phyloP scores from a whole-genome alignment of 2,888 invertebrate genomes.

The Ophraella communa region DNA sequence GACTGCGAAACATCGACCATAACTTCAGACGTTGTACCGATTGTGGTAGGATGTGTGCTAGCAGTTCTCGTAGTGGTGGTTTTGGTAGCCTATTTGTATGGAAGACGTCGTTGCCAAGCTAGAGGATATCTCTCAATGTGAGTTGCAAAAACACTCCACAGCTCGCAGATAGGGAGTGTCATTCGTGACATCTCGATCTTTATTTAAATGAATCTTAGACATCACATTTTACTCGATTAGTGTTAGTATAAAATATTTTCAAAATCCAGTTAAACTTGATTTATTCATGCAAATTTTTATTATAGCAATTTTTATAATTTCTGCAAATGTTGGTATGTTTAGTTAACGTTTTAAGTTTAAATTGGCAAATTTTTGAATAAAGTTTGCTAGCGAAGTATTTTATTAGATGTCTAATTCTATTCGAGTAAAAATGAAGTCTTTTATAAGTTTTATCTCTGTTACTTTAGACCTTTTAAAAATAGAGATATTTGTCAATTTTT shows the following conservation, averaged over 20 bases:
- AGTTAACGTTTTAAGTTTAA: too few species aligned
- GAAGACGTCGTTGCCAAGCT: conserved; percentile 82
- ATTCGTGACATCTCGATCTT: conserved; percentile 12
- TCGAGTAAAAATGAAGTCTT: too few species aligned
- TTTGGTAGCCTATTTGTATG: conserved; percentile 90
- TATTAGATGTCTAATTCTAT: not conserved
- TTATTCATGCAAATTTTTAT: too few species aligned
- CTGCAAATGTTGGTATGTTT: too few species aligned
- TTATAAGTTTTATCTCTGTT: too few species aligned
- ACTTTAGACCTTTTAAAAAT: too few species aligned
- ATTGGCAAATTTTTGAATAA: too few species aligned
- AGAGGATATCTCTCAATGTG: conserved; percentile 90
- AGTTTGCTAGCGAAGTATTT: too few species aligned
- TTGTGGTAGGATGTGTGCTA: conserved; percentile 94
- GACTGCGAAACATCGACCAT: conserved; percentile 74
- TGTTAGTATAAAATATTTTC: too few species aligned
- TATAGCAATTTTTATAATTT: too few species aligned
- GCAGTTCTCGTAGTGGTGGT: conserved; percentile 90
- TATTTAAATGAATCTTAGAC: conserved; percentile 10
- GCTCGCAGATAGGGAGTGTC: conserved; percentile 40
- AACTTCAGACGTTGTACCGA: conserved; percentile 91
- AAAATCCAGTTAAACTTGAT: too few species aligned
- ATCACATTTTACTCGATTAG: not conserved
- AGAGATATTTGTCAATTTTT: too few species aligned
- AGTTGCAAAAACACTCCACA: conserved; percentile 52